phyloP scores from a whole-genome alignment of 2,797 vertebrate species.

The Lutjanus campechanus region DNA sequence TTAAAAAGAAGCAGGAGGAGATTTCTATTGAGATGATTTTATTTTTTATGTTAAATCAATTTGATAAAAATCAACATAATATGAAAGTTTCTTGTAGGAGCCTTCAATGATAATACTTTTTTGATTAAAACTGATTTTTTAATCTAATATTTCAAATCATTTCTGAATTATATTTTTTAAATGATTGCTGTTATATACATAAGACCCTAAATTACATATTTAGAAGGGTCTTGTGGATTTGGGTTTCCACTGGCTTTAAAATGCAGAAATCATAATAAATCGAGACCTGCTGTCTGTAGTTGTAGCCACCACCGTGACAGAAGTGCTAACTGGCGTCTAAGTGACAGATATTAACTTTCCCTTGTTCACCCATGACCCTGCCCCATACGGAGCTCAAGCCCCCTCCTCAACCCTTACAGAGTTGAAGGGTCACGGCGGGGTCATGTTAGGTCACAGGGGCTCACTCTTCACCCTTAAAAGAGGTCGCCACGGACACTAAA shows the following conservation, averaged over 20 bases:
- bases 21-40: too few relatives aligned
- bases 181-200: too few relatives aligned
- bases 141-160: too few relatives aligned
- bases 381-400: slow-evolving; percentile 44
- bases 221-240: too few relatives aligned
- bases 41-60: too few relatives aligned
- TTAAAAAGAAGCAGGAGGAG: too few relatives aligned
- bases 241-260: not conserved
- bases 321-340: slow-evolving; percentile 63
- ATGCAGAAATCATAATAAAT: slow-evolving; percentile 24
- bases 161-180: too few relatives aligned
- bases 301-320: slow-evolving; percentile 34
- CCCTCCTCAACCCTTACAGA: slow-evolving; percentile 60
- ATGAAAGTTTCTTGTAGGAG: too few relatives aligned
- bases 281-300: not conserved
- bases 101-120: too few relatives aligned
- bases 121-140: too few relatives aligned
- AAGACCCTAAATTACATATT: too few relatives aligned
- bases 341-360: slow-evolving; percentile 78
- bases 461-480: slow-evolving; percentile 59
- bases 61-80: too few relatives aligned
- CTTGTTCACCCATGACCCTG: slow-evolving; percentile 75
- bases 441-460: slow-evolving; percentile 74
- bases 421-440: slow-evolving; percentile 69
- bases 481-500: slow-evolving; percentile 60